A percentile compares a stretch with the other conserved stretches of the same genome.
Evolutionary conservation across 2,888 invertebrate genomes (phyloP).

Genomic region (Phalera bucephala): DNA sequence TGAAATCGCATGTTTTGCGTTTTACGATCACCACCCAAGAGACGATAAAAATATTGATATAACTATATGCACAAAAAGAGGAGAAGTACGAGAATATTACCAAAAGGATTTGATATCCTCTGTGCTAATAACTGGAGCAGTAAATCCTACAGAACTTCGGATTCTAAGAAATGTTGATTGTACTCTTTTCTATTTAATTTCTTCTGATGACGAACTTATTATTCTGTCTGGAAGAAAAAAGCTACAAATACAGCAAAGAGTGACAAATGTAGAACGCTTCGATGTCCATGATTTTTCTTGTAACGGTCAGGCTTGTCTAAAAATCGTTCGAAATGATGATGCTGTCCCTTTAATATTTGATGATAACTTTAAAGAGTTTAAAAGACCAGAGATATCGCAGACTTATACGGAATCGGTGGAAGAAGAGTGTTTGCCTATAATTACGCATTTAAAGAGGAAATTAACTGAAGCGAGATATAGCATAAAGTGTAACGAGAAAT

Average conservation of each 20-base stretch:
- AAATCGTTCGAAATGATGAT: conserved; percentile 52
- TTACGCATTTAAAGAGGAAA: conserved; percentile 53
- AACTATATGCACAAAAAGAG: conserved; percentile 50
- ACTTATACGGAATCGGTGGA: conserved; percentile 4
- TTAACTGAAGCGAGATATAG: conserved; percentile 56
- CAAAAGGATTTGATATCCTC: conserved; percentile 48
- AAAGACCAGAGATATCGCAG: conserved; percentile 26
- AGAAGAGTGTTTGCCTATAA: conserved; percentile 41
- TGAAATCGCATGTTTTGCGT: conserved; percentile 54
- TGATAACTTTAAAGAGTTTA: conserved; percentile 51
- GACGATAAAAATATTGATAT: conserved; percentile 53
- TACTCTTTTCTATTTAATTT: conserved; percentile 58
- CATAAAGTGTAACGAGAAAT: conserved; percentile 50
- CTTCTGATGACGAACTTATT: conserved; percentile 39
- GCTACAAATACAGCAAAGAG: conserved; percentile 36
- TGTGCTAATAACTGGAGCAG: conserved; percentile 28
- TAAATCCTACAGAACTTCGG: conserved; percentile 38
- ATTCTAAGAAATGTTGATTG: conserved; percentile 54
- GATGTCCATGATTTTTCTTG: conserved; percentile 47
- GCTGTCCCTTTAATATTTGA: conserved; percentile 62
- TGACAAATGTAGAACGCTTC: conserved; percentile 49
- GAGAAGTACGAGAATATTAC: conserved; percentile 60
- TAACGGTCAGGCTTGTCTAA: conserved; percentile 49
- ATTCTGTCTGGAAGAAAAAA: conserved; percentile 48
- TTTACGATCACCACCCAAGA: conserved; percentile 64